Base-by-base conservation (phyloP, 2,888 invertebrate species). In the Cryptocephalus primarius region DNA sequence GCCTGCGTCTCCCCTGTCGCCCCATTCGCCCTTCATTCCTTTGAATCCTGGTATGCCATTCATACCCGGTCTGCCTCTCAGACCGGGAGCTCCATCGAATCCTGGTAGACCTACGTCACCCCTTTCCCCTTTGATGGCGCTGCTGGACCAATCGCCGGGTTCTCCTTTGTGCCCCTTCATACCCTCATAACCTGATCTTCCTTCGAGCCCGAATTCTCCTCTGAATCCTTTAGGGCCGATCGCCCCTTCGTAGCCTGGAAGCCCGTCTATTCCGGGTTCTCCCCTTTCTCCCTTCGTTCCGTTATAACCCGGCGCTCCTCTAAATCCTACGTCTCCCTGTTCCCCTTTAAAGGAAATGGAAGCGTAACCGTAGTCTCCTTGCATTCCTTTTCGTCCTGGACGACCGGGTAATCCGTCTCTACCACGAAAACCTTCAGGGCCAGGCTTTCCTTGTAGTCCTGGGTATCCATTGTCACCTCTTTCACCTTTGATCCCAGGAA, bases 41-140 rank as follows among this genome's bases (percentile, higher is more conserved):
- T 59, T 64, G 11, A 53, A 32, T 33, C 72, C 70, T 22, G 59
- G 39, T 33, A 55, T 53, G 32, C 72, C 70, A 34, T 55, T 55
- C 39, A 62, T 43, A 42, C 85, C 86, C 42, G 77, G 76, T n/a
- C 62, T 59, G 14, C 87, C 87, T 22, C 77, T 76, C 58, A 77
- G 75, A 32, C 88, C 87, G 10, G 77, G 70, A 3, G 46, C 67
- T 32, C 88, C 90, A 62, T 82, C 75, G 43, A 77, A 68, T 33
- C 87, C 88, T 34, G 73, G 60, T 48, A 71, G 70, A 42, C 88
- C 88, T 40, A 62, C 60, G 51, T 84, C 81, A 34, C 90, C 89
- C 13, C 60, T 67, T 61, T 79, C 77, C 8, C 62, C 86, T 36
- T 77, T 70, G 33, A 78, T 57, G 32, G 83, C 82, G 33, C 68